These are phyloP conservation scores for Dinocampus coccinellae DNA, from an alignment of 2,888 invertebrate genomes.

Conservation along the genomic window DNA sequence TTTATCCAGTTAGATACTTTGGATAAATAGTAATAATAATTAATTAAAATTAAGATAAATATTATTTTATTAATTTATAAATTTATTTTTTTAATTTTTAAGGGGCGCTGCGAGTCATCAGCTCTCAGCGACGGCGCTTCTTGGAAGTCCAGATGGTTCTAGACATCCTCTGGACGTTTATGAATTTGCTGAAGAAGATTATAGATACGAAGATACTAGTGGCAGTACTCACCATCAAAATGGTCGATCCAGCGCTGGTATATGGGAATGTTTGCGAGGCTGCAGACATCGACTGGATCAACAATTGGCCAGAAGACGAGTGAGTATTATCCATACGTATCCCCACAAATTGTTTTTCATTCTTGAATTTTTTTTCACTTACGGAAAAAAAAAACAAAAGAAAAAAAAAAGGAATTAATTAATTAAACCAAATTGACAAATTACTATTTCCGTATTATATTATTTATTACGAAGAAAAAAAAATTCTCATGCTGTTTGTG, in stretches of 20 bases:
- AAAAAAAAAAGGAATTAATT: not conserved
- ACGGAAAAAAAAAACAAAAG: not conserved
- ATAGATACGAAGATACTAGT: slow-evolving; percentile 64
- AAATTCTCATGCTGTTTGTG: not conserved
- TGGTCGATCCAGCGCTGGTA: slow-evolving; percentile 69
- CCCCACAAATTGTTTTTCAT: not conserved
- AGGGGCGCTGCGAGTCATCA: slow-evolving; percentile 86
- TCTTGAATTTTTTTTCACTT: no score
- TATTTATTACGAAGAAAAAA: not conserved
- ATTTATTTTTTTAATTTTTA: slow-evolving; percentile 40
- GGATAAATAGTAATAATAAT: no score
- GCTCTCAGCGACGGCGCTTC: slow-evolving; percentile 84
- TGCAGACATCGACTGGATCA: slow-evolving; percentile 83
- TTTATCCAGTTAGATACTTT: no score
- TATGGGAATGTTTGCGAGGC: slow-evolving; percentile 83
- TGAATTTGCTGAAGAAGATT: slow-evolving; percentile 76
- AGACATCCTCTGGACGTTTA: slow-evolving; percentile 81
- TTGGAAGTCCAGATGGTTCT: slow-evolving; percentile 87
- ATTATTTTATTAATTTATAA: no score
- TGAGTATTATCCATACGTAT: slow-evolving; percentile 59
- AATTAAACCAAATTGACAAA: not conserved
- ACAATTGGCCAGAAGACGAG: slow-evolving; percentile 85
- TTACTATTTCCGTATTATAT: not conserved
- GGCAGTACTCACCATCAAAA: slow-evolving; percentile 68
- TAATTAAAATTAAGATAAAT: no score